A percentile compares a stretch with the other conserved stretches of the same genome.
phyloP scores from a whole-genome alignment of 2,888 invertebrate genomes.

The Dichetophora obliterata region DNA sequence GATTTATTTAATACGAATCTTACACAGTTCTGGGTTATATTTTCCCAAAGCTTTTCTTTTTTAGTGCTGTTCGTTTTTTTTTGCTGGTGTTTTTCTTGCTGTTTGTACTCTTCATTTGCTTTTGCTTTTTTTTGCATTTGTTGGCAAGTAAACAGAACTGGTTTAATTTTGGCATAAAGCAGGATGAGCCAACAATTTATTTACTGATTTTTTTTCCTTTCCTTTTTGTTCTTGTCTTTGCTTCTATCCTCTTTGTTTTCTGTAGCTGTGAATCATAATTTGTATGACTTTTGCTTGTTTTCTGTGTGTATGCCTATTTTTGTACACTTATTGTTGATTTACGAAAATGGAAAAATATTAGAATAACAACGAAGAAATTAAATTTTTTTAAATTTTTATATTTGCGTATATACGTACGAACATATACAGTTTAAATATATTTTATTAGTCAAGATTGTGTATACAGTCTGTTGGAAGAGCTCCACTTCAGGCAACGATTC shows the following conservation, averaged over 20 bases:
- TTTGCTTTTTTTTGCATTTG: not conserved
- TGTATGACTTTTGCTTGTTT: not conserved
- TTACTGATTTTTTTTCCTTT: conserved; percentile 19
- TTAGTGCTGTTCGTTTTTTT: not conserved
- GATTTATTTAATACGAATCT: conserved; percentile 49
- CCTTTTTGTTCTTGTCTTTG: not conserved
- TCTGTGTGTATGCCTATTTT: not conserved
- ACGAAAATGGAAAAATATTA: not conserved
- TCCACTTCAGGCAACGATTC: too few relatives aligned
- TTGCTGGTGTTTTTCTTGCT: conserved; percentile 9
- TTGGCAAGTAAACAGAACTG: conserved; percentile 6
- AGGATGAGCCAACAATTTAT: conserved; percentile 23
- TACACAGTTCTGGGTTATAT: conserved; percentile 42
- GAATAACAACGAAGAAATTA: too few relatives aligned
- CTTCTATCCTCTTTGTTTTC: conserved; percentile 32
- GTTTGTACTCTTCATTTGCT: conserved; percentile 13
- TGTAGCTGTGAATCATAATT: conserved; percentile 3
- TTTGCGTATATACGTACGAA: too few relatives aligned
- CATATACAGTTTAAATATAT: too few relatives aligned
- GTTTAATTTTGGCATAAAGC: not conserved
- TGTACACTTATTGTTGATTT: not conserved
- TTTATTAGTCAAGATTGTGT: too few relatives aligned
- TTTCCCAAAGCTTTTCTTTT: conserved; percentile 14
- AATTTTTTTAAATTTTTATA: too few relatives aligned
- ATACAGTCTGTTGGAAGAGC: too few relatives aligned